These are phyloP conservation scores for Latrodectus geometricus DNA, from an alignment of 1,140 invertebrate genomes.

Conservation along the genomic window DNA sequence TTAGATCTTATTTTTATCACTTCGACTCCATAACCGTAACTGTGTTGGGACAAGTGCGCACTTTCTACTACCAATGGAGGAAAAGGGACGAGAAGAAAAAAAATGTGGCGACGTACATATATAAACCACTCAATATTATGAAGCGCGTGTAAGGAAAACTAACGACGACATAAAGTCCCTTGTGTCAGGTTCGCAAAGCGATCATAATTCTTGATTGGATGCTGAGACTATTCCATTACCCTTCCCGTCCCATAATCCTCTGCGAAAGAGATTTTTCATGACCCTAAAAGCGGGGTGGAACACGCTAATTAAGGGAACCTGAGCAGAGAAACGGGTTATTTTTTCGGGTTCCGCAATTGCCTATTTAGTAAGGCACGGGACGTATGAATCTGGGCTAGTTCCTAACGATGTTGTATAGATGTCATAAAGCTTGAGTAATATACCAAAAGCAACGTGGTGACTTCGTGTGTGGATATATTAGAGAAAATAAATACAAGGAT, in stretches of 20 bases:
- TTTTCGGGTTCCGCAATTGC: neutral
- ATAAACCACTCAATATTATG: neutral
- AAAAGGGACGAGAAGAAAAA: neutral
- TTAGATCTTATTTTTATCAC: neutral
- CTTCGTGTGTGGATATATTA: too few species aligned
- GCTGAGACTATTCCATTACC: neutral
- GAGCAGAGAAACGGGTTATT: neutral
- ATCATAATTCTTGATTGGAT: constrained; percentile 12
- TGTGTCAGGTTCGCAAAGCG: neutral
- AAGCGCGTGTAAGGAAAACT: neutral
- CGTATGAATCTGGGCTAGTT: neutral
- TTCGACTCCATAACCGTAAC: neutral
- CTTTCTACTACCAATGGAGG: neutral
- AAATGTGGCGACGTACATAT: neutral
- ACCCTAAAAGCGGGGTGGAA: neutral
- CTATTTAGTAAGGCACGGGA: neutral
- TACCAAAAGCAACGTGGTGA: neutral
- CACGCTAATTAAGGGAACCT: neutral
- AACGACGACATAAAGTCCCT: neutral
- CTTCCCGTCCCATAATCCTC: neutral
- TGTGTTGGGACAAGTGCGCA: neutral
- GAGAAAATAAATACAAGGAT: too few species aligned
- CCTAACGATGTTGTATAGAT: neutral
- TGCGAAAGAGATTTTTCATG: neutral
- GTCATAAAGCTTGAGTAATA: neutral